Percentiles rank a stretch among this genome's conserved stretches.
These are phyloP conservation scores for Augiades crinisus DNA, from an alignment of 2,888 invertebrate genomes.

Conservation along the genomic window DNA sequence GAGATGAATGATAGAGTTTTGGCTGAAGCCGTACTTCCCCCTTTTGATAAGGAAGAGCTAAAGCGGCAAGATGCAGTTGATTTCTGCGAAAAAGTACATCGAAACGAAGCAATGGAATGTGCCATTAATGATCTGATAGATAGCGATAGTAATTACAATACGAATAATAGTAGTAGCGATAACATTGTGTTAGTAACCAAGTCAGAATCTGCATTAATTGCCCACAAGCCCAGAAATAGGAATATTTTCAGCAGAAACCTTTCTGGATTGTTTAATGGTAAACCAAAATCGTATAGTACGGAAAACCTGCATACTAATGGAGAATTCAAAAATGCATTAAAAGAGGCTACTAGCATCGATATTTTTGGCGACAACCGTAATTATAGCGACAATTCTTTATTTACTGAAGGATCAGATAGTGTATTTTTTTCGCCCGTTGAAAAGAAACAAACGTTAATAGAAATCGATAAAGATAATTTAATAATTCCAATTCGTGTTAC, in stretches of 20 bases:
- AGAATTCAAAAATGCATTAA: conserved; percentile 54
- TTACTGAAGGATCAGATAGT: conserved; percentile 61
- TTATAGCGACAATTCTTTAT: conserved; percentile 55
- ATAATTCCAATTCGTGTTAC: neutral
- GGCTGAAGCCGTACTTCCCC: conserved; percentile 43
- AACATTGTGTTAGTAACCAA: conserved; percentile 39
- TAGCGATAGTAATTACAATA: conserved; percentile 14
- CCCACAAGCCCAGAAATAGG: conserved; percentile 41
- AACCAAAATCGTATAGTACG: conserved; percentile 67
- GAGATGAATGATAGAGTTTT: conserved; percentile 33
- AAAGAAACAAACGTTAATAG: conserved; percentile 5
- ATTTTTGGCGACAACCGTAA: conserved; percentile 45
- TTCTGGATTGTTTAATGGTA: conserved; percentile 62
- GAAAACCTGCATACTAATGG: conserved; percentile 57
- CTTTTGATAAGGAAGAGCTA: conserved; percentile 50
- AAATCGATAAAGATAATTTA: conserved; percentile 29
- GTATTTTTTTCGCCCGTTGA: conserved; percentile 48
- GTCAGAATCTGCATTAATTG: conserved; percentile 45
- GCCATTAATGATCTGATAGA: conserved; percentile 36
- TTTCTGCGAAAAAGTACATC: conserved; percentile 40
- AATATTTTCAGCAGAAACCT: conserved; percentile 55
- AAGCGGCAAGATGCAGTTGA: conserved; percentile 63
- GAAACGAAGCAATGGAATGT: conserved; percentile 46
- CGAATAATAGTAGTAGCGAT: conserved; percentile 7
- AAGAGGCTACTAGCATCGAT: conserved; percentile 70